Base-by-base conservation (phyloP, 2,797 vertebrate genomes). In the Vipera ursinii region DNA sequence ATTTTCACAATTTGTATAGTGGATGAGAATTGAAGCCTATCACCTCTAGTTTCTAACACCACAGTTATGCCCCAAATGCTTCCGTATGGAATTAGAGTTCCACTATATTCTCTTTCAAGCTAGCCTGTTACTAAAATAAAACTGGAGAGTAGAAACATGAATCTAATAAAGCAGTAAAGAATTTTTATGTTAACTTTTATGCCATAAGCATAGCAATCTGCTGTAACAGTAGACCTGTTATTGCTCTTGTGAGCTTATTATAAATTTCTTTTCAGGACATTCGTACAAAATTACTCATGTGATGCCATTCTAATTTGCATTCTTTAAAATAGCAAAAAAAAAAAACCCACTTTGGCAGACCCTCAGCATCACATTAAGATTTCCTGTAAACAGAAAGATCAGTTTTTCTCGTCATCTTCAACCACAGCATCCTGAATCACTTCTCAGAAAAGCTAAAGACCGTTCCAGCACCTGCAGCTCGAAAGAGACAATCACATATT, bases 271-370 rank as follows among this genome's bases (percentile, higher is more conserved):
- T 61, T 38, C 28, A 7, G 7, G 59, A 17, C 63, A 17, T 20
- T 10, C 3, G 9, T 17, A 38, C 85, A 87, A 85, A 92, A 86
- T 20, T 20, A 73, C 60, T 22, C 3, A 86, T 6, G 61, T 3
- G 12, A 0, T 0, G 38, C 7, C 10, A 0, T 3, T 1, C 24
- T 1, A 59, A 86, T 9, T 0, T 0, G 22, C 1, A 2, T 1
- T 63, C 3, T 1, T 63, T 3, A 73, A 92, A 38, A 53, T 7
- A 4, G 1, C 28, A 53, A 85, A 63, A 56, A 51, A 9, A 55
- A 38, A 13, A 8, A 0, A 0, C 1, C 1, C 59, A 6, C 26
- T 24, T 44, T 59, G 2, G 9, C 0, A 44, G 73, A 26, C 69
- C 91, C 48, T 82, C 2, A 61, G 56, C 28, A 1, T 2, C 53